Base-by-base conservation (phyloP, 2,888 invertebrate species). In the Zootermopsis nevadensis region DNA sequence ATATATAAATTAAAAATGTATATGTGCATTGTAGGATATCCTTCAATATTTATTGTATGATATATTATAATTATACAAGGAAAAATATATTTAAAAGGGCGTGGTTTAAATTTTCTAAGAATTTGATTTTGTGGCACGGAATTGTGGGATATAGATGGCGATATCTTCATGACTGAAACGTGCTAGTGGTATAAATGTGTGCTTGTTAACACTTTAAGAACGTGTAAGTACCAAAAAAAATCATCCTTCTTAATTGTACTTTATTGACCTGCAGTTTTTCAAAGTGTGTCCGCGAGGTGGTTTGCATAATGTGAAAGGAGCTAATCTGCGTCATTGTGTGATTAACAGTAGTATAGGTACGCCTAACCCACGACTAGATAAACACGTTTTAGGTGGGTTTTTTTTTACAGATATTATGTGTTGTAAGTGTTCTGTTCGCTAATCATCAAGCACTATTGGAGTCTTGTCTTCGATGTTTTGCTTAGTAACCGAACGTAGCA, bases 91-190 rank as follows among this genome's bases (percentile, higher is more conserved):
- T 27, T 27, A n/a, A 60, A 10, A n/a, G 12, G 1, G 7, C 27
- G n/a, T 60, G 10, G 7, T 27, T 27, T 15, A n/a, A 60, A 4
- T 60, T n/a, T 60, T 60, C 60, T n/a, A 60, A 7, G n/a, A 60
- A 60, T 2, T 60, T 27, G 60, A 60, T n/a, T 60, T 60, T 27
- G 27, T 60, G 7, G 10, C 60, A 6, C 12, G n/a, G 60, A 60
- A 60, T 60, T 60, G 60, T 60, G 60, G 60, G 27, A 27, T 60
- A 60, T 60, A 60, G 60, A 60, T 60, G 60, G 60, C 60, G 27
- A 7, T 60, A n/a, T 1, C n/a, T n/a, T 27, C 7, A 15, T 19
- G n/a, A 27, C 2, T 6, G 12, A 10, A 15, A 60, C 60, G 60
- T 27, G n/a, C 10, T 60, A 1, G n/a, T 1, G 60, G 0, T 27